Base-by-base conservation (phyloP, 1,140 invertebrate genomes). In the Psix sp. region DNA sequence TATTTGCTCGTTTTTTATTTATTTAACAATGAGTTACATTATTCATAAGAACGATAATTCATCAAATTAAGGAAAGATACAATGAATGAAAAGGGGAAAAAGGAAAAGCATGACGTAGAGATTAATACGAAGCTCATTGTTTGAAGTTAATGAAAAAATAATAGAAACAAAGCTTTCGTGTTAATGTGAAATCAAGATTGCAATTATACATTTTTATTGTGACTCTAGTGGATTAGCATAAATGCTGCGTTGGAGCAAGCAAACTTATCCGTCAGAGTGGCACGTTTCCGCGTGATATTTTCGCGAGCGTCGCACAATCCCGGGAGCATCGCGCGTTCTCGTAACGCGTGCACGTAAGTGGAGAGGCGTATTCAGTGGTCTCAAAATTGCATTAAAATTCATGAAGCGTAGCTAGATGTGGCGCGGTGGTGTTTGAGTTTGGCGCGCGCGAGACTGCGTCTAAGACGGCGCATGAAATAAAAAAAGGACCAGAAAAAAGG, bases 371-470 rank as follows among this genome's bases (percentile, higher is more conserved):
- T 80, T 81, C 79, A 80, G 80, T 79, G 59, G 59, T 77, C 77
- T 76, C 56, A 74, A 82, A 80, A 83, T 84, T 82, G 80, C 81
- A 84, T 84, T 84, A 83, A 83, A 84, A 84, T 84, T 84, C 83
- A 83, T 83, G 82, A 84, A 83, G 80, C 82, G 80, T 81, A 76
- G 77, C 14, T 68, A 70, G 82, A 80, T 77, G 72, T 66, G 74
- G 73, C 66, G 63, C 66, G 77, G 77, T 78, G 79, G 81, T 82
- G 81, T 83, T 80, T 84, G 81, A 81, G 79, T 82, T 80, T 81
- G 59, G 74, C 33, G 71, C 70, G 68, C 62, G 71, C 59, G 57
- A 72, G 71, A 56, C 14, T 10, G 14, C 33, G 24, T 40, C 36
- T 14, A 17, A 51, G 15, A 49, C 11, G 0, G 39, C 31, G 35